A percentile compares a stretch with the other conserved stretches of the same genome.
Evolutionary conservation across 2,113 vertebrate species (phyloP).

Genomic region (Pseudorasbora parva): DNA sequence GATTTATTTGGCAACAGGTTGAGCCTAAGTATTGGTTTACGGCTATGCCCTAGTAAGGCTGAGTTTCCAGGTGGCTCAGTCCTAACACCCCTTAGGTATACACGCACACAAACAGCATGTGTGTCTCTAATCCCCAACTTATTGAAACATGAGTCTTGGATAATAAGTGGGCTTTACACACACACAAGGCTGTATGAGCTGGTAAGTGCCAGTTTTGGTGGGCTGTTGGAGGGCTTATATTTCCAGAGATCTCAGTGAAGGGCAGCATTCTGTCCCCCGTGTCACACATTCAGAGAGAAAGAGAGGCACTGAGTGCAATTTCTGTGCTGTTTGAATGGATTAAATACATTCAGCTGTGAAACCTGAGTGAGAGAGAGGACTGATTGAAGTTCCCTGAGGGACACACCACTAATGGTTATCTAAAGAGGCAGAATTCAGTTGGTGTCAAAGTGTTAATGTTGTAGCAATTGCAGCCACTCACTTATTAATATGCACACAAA

Average conservation of each 20-base stretch:
- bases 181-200: constrained; percentile 34
- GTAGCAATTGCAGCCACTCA: neutral
- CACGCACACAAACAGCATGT: constrained; percentile 29
- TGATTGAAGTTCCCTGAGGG: constrained; percentile 62
- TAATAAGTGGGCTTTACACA: constrained; percentile 72
- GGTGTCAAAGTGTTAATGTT: constrained; percentile 66
- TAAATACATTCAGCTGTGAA: constrained; percentile 1
- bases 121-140: constrained; percentile 68
- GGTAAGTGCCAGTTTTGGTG: constrained; percentile 44
- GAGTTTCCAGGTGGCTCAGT: constrained; percentile 39
- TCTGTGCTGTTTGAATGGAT: neutral
- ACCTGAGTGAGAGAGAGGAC: neutral
- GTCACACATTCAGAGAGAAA: neutral
- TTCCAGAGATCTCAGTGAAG: constrained; percentile 30
- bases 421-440: constrained; percentile 59
- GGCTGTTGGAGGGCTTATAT: constrained; percentile 26
- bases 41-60: constrained; percentile 57
- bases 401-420: constrained; percentile 60
- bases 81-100: constrained; percentile 36
- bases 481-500: constrained; percentile 5
- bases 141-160: constrained; percentile 68
- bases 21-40: constrained; percentile 52
- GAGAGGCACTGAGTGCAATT: constrained; percentile 13
- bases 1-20: constrained; percentile 42
- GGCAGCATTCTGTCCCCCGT: constrained; percentile 7